Evolutionary conservation across 2,888 invertebrate genomes (phyloP), one percentile per base, ranked within the genome.

Genomic region (Lapara coniferarum): DNA sequence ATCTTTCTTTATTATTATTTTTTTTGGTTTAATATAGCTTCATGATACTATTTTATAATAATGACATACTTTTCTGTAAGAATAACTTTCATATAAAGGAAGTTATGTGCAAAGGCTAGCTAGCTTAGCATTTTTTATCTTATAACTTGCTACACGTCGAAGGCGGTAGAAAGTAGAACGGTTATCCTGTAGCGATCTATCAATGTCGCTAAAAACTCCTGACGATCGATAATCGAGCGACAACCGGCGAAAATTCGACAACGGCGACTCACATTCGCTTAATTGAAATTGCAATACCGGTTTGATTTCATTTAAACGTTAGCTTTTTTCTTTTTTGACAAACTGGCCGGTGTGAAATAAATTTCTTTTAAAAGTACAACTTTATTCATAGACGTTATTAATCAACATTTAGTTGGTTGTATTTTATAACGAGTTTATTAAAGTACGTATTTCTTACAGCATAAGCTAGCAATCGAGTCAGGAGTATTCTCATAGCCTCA

Each of bases 151-250:
- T 72, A 74, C 69, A 70, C 78, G 73, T 59, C 58, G 80, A 85
- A 82, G 82, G 81, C 82, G 77, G 81, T 78, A 79, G 75, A 80
- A 85, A 87, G 82, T 83, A 81, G 83, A 83, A 84, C 83, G 81
- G 79, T 78, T 77, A 74, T 74, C 78, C 69, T 75, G 78, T 71
- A 79, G 81, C 88, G 85, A 91, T 91, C 87, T 79, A 89, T 90
- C 91, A 90, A 83, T 79, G 90, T 90, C 89, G 79, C 78, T 83
- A 79, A 86, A 88, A 89, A 89, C 84, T 86, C 84, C 77, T 72
- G 76, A 85, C 85, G 86, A 89, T 91, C 89, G 87, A 88, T 89
- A 84, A 63, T 63, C 49, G 49, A 63, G 49, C 63, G 63, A 85
- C 85, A 69, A 68, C 58, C 51, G 58, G 63, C 52, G 68, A 69